Base-by-base conservation (phyloP, 2,113 vertebrate species). In the Seriola quinqueradiata region DNA sequence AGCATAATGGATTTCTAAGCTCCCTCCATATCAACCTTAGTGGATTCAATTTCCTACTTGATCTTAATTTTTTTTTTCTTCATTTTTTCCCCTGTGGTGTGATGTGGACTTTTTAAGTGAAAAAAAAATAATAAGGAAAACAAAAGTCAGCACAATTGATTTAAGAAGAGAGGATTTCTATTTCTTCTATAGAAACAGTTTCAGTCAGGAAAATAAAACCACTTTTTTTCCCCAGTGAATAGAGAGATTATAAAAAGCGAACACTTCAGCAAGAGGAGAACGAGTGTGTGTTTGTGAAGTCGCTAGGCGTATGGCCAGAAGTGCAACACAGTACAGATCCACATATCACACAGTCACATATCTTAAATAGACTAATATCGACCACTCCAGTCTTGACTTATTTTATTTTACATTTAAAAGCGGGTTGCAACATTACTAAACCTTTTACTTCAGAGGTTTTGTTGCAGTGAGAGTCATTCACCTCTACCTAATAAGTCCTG, bases 391-490 rank as follows among this genome's bases (percentile, higher is more conserved):
- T n/a, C 52, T 9, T 9, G 8, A 54, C 3, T n/a, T 10, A n/a
- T 54, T 9, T n/a, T 10, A n/a, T 54, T 10, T 54, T 3, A 23
- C 0, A 11, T 54, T n/a, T 23, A 54, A 23, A 54, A 54, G 16
- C 17, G 1, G 48, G 5, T 50, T 52, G 19, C 50, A 52, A 3
- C n/a, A 13, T 12, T 23, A 21, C 32, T 38, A 8, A 34, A 32
- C 19, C 8, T 1, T n/a, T 44, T 6, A 21, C 14, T 48, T 72
- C 4, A 55, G 38, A 48, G 2, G 1, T 28, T 42, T 9, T 14
- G 46, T 14, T 44, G 50, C 58, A 10, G 19, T 17, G 25, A 42
- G 61, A 75, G 14, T 68, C 70, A 61, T 19, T 79, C 83, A 58
- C 42, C 70, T 64, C 61, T 59, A 5, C 23, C 77, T 72, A 79